These are phyloP conservation scores for Irena cyanogastra DNA, from an alignment of 2,113 vertebrate genomes.

Conservation along the genomic window DNA sequence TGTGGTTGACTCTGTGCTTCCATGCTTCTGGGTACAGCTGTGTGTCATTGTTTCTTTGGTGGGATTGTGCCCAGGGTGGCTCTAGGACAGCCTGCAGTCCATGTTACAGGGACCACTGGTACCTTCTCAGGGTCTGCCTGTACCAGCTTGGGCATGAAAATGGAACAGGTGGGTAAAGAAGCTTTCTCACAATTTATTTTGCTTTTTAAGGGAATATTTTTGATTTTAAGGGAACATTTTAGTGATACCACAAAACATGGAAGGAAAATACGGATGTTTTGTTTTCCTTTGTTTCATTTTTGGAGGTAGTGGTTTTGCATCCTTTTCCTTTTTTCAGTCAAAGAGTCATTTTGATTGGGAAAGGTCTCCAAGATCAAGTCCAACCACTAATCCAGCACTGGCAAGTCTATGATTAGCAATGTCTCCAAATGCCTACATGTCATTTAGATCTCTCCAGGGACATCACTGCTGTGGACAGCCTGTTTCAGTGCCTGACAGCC, in stretches of 20 bases:
- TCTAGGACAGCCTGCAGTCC: neutral
- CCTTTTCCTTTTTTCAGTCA: neutral
- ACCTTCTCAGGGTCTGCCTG: neutral
- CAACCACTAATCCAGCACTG: neutral
- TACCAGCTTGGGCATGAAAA: neutral
- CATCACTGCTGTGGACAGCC: neutral
- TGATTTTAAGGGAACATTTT: neutral
- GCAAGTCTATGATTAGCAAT: neutral
- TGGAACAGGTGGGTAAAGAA: neutral
- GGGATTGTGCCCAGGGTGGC: neutral
- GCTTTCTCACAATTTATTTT: neutral
- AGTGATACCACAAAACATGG: neutral
- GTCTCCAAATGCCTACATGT: neutral
- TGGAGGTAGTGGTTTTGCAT: fast-evolving
- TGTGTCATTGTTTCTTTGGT: neutral
- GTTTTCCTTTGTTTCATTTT: neutral
- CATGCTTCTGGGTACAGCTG: neutral
- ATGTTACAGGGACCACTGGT: neutral
- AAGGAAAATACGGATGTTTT: neutral
- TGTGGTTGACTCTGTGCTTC: neutral
- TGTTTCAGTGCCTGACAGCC: neutral
- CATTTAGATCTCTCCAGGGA: neutral
- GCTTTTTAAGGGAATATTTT: neutral
- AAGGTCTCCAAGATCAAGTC: neutral
- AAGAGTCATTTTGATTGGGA: neutral